phyloP scores from a whole-genome alignment of 2,113 vertebrate species.

The Smithornis capensis region DNA sequence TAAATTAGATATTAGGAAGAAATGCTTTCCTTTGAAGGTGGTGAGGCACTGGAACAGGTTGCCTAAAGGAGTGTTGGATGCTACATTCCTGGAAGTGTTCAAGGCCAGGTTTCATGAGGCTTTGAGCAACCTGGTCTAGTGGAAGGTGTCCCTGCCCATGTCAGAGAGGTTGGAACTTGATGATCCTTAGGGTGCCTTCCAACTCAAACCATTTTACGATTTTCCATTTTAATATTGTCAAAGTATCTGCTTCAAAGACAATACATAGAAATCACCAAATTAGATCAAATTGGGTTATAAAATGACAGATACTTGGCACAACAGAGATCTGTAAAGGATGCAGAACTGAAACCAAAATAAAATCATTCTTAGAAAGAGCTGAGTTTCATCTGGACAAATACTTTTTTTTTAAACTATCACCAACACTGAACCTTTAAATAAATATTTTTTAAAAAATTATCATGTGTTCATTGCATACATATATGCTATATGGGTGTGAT shows the following conservation, averaged over 20 bases:
- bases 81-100: neutral
- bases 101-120: neutral
- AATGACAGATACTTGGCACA: neutral
- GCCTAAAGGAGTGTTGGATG: neutral
- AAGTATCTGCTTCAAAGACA: neutral
- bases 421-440: neutral
- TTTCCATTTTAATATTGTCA: neutral
- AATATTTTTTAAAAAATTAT: neutral
- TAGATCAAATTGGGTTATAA: neutral
- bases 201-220: neutral
- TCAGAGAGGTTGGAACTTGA: neutral
- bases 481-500: neutral
- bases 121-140: neutral
- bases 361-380: neutral
- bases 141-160: neutral
- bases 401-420: neutral
- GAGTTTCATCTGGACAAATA: neutral
- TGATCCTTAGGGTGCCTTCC: neutral
- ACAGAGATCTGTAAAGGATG: neutral
- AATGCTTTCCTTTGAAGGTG: neutral
- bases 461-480: neutral
- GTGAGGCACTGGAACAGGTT: neutral
- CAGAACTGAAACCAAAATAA: neutral
- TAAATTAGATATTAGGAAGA: neutral
- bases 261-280: neutral